Percentiles rank a stretch among this genome's conserved stretches.
phyloP scores from a whole-genome alignment of 2,113 vertebrate genomes.

The Osmerus eperlanus region DNA sequence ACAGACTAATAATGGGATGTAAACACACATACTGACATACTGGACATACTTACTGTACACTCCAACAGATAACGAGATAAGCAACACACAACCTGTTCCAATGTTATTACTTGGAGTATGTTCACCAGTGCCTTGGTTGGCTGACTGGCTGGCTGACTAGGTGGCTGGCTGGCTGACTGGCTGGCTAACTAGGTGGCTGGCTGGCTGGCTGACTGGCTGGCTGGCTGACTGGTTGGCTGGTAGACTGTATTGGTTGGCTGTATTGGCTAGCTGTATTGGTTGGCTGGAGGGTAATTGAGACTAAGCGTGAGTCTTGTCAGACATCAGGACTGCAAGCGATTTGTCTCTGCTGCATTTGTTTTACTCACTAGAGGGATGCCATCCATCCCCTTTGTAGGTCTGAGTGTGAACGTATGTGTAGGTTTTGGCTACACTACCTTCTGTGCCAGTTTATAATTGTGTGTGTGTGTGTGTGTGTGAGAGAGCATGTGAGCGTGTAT shows the following conservation, averaged over 20 bases:
- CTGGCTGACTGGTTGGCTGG: too few relatives aligned
- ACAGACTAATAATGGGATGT: too few relatives aligned
- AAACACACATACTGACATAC: too few relatives aligned
- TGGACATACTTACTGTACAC: background rate
- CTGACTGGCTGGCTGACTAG: too few relatives aligned
- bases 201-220: too few relatives aligned
- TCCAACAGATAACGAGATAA: background rate
- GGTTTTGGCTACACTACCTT: too few relatives aligned
- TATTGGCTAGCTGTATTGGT: background rate
- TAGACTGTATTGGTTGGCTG: background rate
- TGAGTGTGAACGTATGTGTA: background rate
- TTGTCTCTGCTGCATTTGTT: background rate
- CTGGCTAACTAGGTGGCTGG: too few relatives aligned
- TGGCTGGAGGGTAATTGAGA: background rate
- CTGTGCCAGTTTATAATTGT: too few relatives aligned
- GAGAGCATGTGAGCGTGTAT: background rate
- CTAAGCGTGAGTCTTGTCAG: background rate
- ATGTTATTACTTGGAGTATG: too few relatives aligned
- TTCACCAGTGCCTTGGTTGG: background rate
- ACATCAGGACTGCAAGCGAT: background rate
- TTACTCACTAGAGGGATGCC: background rate
- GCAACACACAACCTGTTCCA: too few relatives aligned
- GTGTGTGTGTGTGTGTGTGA: background rate
- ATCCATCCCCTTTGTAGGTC: constrained; percentile 37
- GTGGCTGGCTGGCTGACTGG: too few relatives aligned